Conservation (phyloP, 1,140 invertebrate species). For the Drosophila rhopaloa region DNA sequence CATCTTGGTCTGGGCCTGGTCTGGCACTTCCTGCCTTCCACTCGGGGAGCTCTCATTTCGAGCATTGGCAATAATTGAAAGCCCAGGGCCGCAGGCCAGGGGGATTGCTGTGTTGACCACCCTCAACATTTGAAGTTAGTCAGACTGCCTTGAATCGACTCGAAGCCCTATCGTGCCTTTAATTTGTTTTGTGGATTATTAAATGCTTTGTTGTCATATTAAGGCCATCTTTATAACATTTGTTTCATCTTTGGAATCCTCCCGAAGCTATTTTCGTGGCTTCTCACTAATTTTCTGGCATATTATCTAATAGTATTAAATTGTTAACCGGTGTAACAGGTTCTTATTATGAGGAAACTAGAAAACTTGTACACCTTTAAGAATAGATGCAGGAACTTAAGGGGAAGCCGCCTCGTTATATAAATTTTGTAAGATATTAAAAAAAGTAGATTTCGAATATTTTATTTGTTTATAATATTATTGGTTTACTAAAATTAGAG, state of each 20-base stretch:
- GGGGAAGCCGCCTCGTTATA: too few relatives aligned
- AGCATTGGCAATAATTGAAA: conserved; percentile 53
- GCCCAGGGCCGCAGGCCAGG: conserved; percentile 31
- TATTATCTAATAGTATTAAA: background rate
- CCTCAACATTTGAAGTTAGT: conserved; percentile 7
- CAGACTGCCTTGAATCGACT: background rate
- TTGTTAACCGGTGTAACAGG: background rate
- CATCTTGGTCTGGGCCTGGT: conserved; percentile 23
- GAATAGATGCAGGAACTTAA: too few relatives aligned
- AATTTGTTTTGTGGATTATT: conserved; percentile 29
- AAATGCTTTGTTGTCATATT: conserved; percentile 10
- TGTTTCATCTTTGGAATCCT: conserved; percentile 7
- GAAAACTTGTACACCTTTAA: too few relatives aligned
- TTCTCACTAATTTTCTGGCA: background rate
- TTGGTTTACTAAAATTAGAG: too few relatives aligned
- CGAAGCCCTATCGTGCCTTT: conserved; percentile 3
- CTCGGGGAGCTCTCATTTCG: conserved; percentile 7
- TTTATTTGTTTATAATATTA: too few relatives aligned
- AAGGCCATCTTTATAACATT: background rate
- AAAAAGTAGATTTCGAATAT: too few relatives aligned
- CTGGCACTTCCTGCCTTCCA: conserved; percentile 44
- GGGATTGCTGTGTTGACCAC: conserved; percentile 12
- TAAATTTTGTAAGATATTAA: too few relatives aligned
- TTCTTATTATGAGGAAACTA: too few relatives aligned
- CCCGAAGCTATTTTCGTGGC: background rate